Conservation (phyloP, 2,888 invertebrate species). For the Phyllotreta cruciferae region DNA sequence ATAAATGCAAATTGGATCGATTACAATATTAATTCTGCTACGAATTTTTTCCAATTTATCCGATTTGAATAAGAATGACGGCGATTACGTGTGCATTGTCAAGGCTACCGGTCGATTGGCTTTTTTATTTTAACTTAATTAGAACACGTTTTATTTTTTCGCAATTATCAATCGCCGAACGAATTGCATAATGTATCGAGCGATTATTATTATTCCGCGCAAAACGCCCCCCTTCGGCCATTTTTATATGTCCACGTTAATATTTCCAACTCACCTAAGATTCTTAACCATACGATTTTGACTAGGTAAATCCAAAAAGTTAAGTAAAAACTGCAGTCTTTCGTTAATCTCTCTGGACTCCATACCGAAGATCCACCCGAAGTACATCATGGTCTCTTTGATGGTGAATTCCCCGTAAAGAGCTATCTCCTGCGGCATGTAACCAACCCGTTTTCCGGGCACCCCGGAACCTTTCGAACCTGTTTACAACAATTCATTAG, state of each 20-base stretch:
- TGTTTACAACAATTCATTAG: background rate
- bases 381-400: conserved; percentile 94
- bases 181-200: no score
- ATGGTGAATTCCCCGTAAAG: conserved; percentile 93
- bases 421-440: conserved; percentile 95
- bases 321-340: conserved; percentile 83
- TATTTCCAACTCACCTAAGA: conserved; percentile 69
- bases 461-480: conserved; percentile 82
- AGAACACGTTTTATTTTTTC: conserved; percentile 42
- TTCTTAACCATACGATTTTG: conserved; percentile 82
- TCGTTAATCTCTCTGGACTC: conserved; percentile 79
- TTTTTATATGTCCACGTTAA: no score
- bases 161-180: no score
- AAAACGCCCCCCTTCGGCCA: no score
- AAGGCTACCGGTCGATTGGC: conserved; percentile 41
- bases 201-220: no score
- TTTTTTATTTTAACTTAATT: conserved; percentile 57
- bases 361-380: conserved; percentile 96
- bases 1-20: no score
- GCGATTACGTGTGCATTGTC: background rate
- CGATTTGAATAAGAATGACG: conserved; percentile 14
- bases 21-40: conserved; percentile 1
- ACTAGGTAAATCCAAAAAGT: conserved; percentile 90
- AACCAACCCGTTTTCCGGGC: conserved; percentile 94
- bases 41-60: background rate